Evolutionary conservation across 2,113 vertebrate species (phyloP).

Genomic region (Proteles cristata): DNA sequence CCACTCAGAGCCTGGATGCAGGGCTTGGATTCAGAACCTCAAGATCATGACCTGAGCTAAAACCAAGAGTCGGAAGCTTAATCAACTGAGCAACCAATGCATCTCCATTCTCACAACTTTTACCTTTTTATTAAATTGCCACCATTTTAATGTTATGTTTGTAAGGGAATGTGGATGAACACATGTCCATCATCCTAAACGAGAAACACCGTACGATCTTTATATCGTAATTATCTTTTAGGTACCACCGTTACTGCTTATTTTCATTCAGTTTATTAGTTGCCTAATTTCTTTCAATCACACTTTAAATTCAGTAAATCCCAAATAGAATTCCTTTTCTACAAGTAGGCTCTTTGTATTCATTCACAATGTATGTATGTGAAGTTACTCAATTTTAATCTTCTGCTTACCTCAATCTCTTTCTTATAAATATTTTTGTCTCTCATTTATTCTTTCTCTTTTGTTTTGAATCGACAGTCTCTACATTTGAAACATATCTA

Average conservation of each 20-base stretch:
- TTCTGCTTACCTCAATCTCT: not conserved
- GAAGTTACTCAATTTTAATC: not conserved
- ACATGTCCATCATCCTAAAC: not conserved
- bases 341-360: not conserved
- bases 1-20: too few species aligned
- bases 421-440: not conserved
- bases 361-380: not conserved
- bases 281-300: not conserved
- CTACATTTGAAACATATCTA: not conserved
- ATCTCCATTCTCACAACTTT: not conserved
- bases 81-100: too few species aligned
- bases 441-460: not conserved
- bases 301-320: not conserved
- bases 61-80: too few species aligned
- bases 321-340: not conserved
- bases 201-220: not conserved
- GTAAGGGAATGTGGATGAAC: not conserved
- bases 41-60: too few species aligned
- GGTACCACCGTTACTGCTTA: not conserved
- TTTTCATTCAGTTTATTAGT: not conserved
- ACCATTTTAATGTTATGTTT: not conserved
- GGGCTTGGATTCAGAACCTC: too few species aligned
- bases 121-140: not conserved
- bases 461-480: not conserved
- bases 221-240: not conserved